Conservation (phyloP, 2,797 vertebrate genomes). For the Lagodon rhomboides region DNA sequence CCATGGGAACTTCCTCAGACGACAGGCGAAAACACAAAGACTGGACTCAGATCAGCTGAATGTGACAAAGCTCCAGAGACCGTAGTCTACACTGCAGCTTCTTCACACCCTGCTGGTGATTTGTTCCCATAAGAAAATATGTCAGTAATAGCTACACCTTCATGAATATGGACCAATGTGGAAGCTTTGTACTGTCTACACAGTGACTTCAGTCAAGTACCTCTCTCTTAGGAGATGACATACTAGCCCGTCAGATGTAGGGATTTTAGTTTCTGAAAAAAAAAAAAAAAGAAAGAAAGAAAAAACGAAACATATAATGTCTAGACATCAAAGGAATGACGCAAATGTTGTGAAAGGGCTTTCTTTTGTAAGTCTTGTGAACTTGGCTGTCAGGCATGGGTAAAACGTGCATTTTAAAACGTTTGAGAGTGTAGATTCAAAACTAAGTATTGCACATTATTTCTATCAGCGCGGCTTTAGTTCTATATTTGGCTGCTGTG, state of each 20-base stretch:
- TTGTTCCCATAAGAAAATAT: constrained; percentile 86
- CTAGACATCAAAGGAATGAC: constrained; percentile 82
- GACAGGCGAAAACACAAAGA: constrained; percentile 47
- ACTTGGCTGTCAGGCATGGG: constrained; percentile 73
- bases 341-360: constrained; percentile 85
- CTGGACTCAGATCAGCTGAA: constrained; percentile 72
- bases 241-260: constrained; percentile 75
- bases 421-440: constrained; percentile 67
- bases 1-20: constrained; percentile 54
- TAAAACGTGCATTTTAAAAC: constrained; percentile 76
- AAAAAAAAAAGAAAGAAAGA: constrained; percentile 1
- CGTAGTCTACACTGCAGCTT: constrained; percentile 37
- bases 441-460: constrained; percentile 73
- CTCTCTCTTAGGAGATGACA: constrained; percentile 82
- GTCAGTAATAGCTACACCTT: constrained; percentile 86
- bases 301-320: constrained; percentile 72
- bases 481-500: constrained; percentile 75
- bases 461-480: constrained; percentile 64
- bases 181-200: constrained; percentile 82
- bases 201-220: constrained; percentile 82
- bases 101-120: constrained; percentile 75
- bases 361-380: constrained; percentile 79
- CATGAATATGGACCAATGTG: constrained; percentile 81
- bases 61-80: constrained; percentile 71
- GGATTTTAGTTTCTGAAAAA: constrained; percentile 63